Evolutionary conservation across 1,140 invertebrate species (phyloP), one percentile per base, ranked within the genome.

Genomic region (Drosophila santomea): DNA sequence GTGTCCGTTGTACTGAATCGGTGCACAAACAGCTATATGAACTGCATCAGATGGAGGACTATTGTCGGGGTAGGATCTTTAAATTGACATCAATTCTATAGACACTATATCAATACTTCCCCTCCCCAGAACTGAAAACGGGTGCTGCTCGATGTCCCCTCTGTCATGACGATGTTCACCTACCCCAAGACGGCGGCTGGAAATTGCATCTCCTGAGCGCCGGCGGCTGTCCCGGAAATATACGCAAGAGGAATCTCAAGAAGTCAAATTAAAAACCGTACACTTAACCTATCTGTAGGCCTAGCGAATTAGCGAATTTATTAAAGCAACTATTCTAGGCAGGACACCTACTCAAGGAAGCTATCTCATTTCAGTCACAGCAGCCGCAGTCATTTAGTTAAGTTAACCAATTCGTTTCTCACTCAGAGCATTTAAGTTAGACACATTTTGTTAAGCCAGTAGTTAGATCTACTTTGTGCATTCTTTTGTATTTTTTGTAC

Each of bases 141-240:
- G 94, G 94, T 7, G 93, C 93, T 39, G 93, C 93, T 64, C 94
- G 94, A 63, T 97, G 97, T 92, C 96, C 96, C 3, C 92, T 97
- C 12, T 97, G 97, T 85, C 95, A 95, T 76, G 93, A 93, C 56
- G 95, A 95, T 83, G 93, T 96, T 10, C 92, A 94, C 57, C 57
- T 91, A 12, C 91, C 91, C 8, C 71, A 80, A 48, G 91, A 92
- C 61, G 91, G 45, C 58, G 93, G 59, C 91, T 94, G 73, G 95
- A 95, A 89, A 92, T 93, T 74, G 91, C 93, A 66, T 48, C 82
- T 92, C 2, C 68, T 92, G 0, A 91, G 78, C 28, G 55, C 78
- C 11, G 75, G 62, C 15, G 91, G 91, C 11, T 92, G 91, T 69
- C 89, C 91, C 43, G 91, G 91, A n/a, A 92, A 91, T 60, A 88